Evolutionary conservation across 2,888 invertebrate species (phyloP).

Genomic region (Mimachlamys varia): DNA sequence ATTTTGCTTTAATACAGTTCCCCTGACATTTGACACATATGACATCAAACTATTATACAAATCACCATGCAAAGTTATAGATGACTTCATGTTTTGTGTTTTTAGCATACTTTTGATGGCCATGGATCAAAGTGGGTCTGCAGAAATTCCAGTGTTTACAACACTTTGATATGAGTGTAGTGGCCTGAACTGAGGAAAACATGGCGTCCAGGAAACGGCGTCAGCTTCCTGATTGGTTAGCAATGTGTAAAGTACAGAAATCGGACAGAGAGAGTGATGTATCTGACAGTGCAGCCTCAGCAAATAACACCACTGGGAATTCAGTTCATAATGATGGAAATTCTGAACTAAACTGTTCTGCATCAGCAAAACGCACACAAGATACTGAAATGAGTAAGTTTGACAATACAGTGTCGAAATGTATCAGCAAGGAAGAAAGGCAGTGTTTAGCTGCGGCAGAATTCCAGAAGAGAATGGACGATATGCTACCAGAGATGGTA

Average conservation of each 20-base stretch:
- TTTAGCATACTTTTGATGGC: background rate
- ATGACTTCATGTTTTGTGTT: background rate
- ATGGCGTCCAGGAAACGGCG: conserved; percentile 32
- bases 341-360: background rate
- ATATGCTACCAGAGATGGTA: conserved; percentile 60
- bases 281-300: background rate
- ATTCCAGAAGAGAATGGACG: conserved; percentile 44
- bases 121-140: background rate
- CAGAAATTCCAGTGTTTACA: background rate
- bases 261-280: conserved; percentile 33
- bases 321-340: background rate
- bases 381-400: background rate
- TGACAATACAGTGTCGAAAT: background rate
- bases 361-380: background rate
- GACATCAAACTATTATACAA: too few species aligned
- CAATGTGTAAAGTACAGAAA: conserved; percentile 44
- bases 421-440: conserved; percentile 42
- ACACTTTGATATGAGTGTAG: background rate
- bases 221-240: conserved; percentile 46
- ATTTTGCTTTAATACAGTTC: too few species aligned
- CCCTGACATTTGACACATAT: too few species aligned
- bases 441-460: conserved; percentile 34
- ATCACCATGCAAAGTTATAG: too few species aligned
- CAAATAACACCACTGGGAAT: background rate
- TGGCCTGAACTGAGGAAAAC: background rate